A percentile compares a stretch with the other conserved stretches of the same genome.
These are phyloP conservation scores for Xiphophorus birchmanni DNA, from an alignment of 2,797 vertebrate species.

Conservation along the genomic window DNA sequence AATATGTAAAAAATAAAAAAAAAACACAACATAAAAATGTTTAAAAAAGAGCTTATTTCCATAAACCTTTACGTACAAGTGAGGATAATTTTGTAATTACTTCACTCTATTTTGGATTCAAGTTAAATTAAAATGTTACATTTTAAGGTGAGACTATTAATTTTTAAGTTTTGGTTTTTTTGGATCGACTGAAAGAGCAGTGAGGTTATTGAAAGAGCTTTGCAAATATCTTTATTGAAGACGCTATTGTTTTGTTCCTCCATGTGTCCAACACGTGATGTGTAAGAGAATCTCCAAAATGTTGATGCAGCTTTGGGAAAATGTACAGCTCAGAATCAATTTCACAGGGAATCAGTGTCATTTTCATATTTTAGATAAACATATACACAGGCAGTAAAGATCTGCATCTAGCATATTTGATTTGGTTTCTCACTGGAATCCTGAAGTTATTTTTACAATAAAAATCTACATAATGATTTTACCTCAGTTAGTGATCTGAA, in stretches of 20 bases:
- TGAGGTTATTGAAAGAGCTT: neutral
- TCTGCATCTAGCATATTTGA: neutral
- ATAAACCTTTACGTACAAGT: neutral
- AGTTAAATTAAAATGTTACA: neutral
- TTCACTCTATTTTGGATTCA: neutral
- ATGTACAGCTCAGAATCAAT: slow-evolving; percentile 7
- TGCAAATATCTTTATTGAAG: neutral
- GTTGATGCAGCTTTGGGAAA: slow-evolving; percentile 7
- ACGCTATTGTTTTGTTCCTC: neutral
- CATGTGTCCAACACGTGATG: slow-evolving; percentile 12
- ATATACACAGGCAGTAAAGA: neutral
- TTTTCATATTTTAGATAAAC: neutral
- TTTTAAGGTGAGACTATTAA: neutral
- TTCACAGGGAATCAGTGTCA: slow-evolving; percentile 4
- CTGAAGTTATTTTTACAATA: neutral
- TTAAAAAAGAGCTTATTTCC: too few species aligned
- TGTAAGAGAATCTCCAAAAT: neutral
- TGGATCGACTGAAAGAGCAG: neutral
- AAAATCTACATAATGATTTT: neutral
- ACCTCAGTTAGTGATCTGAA: neutral
- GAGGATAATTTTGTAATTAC: neutral
- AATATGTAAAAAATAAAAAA: neutral
- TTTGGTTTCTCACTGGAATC: neutral
- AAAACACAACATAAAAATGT: too few species aligned
- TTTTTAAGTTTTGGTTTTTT: neutral